These are phyloP conservation scores for Hedya salicella DNA, from an alignment of 2,888 invertebrate genomes.

Conservation along the genomic window DNA sequence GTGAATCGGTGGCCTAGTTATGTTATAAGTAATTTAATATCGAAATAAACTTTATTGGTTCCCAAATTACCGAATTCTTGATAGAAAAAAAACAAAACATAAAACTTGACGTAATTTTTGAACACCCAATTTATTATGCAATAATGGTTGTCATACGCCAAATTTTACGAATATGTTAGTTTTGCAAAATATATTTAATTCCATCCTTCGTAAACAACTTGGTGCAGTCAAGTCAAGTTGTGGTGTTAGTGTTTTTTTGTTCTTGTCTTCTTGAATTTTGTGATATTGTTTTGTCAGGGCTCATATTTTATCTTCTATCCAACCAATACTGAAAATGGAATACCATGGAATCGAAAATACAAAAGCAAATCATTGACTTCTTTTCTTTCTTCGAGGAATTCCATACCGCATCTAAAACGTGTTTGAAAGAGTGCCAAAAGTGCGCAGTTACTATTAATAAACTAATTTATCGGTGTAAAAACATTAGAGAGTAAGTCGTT, in stretches of 20 bases:
- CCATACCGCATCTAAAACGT: conserved; percentile 73
- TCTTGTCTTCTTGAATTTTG: conserved; percentile 21
- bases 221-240: too few species aligned
- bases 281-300: conserved; percentile 13
- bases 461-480: conserved; percentile 79
- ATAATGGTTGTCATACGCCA: background rate
- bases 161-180: background rate
- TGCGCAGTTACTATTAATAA: conserved; percentile 81
- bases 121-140: background rate
- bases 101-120: too few species aligned
- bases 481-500: conserved; percentile 77
- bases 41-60: background rate
- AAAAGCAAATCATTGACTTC: conserved; percentile 81
- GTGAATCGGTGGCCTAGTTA: background rate
- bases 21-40: background rate
- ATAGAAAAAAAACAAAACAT: background rate
- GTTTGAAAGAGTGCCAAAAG: conserved; percentile 81
- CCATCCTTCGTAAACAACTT: conserved; percentile 13
- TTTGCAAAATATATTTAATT: background rate
- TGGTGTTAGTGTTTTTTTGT: background rate
- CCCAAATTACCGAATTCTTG: too few species aligned
- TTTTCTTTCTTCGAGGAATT: conserved; percentile 81
- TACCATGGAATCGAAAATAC: conserved; percentile 79
- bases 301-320: background rate
- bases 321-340: conserved; percentile 45